These are phyloP conservation scores for Heliopora coerulea DNA, from an alignment of 92 coral and sea anemone species.

Conservation along the genomic window DNA sequence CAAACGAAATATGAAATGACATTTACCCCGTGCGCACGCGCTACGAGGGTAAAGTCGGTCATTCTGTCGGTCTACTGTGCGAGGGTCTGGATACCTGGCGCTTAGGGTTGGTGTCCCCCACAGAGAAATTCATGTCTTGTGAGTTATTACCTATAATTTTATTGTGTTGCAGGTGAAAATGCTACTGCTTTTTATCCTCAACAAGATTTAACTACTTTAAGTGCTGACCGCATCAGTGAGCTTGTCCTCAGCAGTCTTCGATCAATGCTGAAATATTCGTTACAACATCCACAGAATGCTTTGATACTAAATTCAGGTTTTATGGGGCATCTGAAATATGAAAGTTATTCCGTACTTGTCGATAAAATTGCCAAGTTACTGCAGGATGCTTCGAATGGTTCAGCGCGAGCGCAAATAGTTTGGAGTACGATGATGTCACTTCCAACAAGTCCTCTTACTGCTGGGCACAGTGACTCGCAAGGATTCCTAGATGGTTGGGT, in stretches of 20 bases:
- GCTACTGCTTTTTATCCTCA: background rate
- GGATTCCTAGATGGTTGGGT: too few species aligned
- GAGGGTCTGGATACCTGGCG: too few species aligned
- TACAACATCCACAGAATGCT: conserved; percentile 13
- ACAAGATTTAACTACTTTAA: conserved; percentile 6
- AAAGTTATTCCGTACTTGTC: conserved; percentile 5
- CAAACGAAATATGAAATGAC: too few species aligned
- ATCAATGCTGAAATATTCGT: conserved; percentile 8
- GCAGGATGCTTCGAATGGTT: conserved; percentile 1
- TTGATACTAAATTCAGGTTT: conserved; percentile 20
- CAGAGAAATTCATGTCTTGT: too few species aligned
- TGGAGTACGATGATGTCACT: conserved; percentile 25
- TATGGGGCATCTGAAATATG: conserved; percentile 13
- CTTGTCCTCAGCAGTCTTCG: conserved; percentile 20
- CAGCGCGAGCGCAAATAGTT: conserved; percentile 24
- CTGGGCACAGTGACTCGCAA: too few species aligned
- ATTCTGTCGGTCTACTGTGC: too few species aligned
- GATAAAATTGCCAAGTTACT: conserved; percentile 22
- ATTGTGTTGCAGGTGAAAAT: conserved; percentile 31
- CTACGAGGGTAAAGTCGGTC: too few species aligned
- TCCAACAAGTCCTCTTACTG: conserved; percentile 1
- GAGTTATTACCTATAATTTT: too few species aligned
- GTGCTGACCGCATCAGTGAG: conserved; percentile 5
- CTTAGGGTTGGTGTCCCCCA: too few species aligned
- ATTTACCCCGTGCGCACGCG: too few species aligned